These are phyloP conservation scores for Aporophyla nigra DNA, from an alignment of 2,888 invertebrate genomes.

Conservation along the genomic window DNA sequence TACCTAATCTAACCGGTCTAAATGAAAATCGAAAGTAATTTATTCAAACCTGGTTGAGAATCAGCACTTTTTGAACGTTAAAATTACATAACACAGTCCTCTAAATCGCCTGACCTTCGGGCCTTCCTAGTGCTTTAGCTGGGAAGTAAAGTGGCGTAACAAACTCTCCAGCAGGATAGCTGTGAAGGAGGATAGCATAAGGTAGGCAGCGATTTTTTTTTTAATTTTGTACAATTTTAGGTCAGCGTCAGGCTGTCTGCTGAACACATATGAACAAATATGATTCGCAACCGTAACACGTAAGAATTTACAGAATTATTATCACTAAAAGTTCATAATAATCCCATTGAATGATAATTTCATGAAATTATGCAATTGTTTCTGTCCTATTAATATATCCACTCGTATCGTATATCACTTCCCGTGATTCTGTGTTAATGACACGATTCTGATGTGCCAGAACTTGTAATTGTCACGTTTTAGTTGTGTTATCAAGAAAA, in stretches of 20 bases:
- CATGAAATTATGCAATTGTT: background rate
- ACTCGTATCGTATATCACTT: constrained; percentile 1
- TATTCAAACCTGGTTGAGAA: no score
- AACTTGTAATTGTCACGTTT: constrained; percentile 17
- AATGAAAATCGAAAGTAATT: background rate
- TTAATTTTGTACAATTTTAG: no score
- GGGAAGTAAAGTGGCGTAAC: background rate
- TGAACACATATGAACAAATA: no score
- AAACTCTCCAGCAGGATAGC: background rate
- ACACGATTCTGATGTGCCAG: constrained; percentile 4
- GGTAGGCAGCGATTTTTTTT: no score
- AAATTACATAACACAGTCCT: background rate
- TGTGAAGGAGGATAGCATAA: background rate
- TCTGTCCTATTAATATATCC: background rate
- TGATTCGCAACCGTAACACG: no score
- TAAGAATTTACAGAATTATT: no score
- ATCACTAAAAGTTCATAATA: no score
- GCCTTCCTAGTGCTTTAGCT: background rate
- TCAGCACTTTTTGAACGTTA: no score
- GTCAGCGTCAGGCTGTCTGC: no score
- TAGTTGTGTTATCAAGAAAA: background rate
- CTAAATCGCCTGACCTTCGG: background rate
- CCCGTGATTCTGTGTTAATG: background rate
- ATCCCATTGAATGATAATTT: no score
- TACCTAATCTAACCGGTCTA: no score